Base-by-base conservation (phyloP, 2,797 vertebrate genomes). In the Myotis daubentonii region DNA sequence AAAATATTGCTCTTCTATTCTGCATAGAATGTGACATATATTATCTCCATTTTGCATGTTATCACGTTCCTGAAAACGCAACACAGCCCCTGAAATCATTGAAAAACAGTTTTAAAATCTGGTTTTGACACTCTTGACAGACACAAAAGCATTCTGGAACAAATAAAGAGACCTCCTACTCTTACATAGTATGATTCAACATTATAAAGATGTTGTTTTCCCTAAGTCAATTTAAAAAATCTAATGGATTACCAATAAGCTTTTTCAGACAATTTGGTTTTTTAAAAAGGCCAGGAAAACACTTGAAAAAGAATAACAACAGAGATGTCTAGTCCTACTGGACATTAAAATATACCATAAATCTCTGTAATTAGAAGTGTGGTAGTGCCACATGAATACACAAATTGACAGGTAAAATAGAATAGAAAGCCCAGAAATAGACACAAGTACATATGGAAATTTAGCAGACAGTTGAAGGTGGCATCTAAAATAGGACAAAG, bases 81-180 rank as follows among this genome's bases (percentile, higher is more conserved):
- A 5, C 20, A 33, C 33, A 55, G 23, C 3, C 53, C 55, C 11
- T 28, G 53, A 74, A 84, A 60, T 68, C 75, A 75, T 33, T 92
- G 41, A 82, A 90, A 93, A 88, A 76, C 62, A 94, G 41, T 38
- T 93, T 94, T 38, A 72, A 95, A 91, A 89, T 83, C 30, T 57
- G 88, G 62, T 71, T 79, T 79, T 60, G 62, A 89, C 30, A 22
- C 47, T 82, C 41, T 25, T 75, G 23, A 71, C 82, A 95, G 57
- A 49, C 3, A 74, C 49, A 70, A 57, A n/a, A 72, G 3, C 33
- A n/a, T 38, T 84, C 47, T 70, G 68, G 53, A 86, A 82, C 88
- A 95, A 88, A 79, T n/a, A 72, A 85, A 68, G 74, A 55, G 22
- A 28, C 12, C 25, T 66, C 51, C 85, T 49, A 5, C 72, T 91